These are phyloP conservation scores for Todus mexicanus DNA, from an alignment of 2,797 vertebrate species.

Conservation along the genomic window DNA sequence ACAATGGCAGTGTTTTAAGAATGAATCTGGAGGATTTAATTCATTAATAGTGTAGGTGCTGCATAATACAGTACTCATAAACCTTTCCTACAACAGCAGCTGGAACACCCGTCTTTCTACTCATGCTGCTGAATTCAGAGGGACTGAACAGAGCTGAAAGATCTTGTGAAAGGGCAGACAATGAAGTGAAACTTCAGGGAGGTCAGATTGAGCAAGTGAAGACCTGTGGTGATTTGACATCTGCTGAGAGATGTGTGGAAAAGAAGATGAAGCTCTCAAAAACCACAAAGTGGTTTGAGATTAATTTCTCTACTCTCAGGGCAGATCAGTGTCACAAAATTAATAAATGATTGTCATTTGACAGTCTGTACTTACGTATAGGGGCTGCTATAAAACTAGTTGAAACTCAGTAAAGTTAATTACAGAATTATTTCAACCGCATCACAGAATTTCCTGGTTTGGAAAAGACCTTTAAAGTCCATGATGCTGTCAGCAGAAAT, in stretches of 20 bases:
- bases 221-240: background rate
- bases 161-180: background rate
- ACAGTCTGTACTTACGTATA: background rate
- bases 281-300: background rate
- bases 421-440: too few species aligned
- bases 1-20: background rate
- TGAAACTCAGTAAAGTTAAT: background rate
- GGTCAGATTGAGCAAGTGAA: background rate
- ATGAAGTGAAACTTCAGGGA: background rate
- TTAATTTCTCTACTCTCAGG: background rate
- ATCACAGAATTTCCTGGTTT: too few species aligned
- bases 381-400: background rate
- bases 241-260: background rate
- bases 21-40: background rate
- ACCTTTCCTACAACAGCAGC: background rate
- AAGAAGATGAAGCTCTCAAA: background rate
- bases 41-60: background rate
- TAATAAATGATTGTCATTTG: background rate
- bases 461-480: too few species aligned
- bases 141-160: background rate
- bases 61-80: background rate
- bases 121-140: background rate
- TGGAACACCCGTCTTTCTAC: background rate
- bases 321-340: background rate
- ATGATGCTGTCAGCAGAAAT: background rate